Percentiles rank a stretch among this genome's conserved stretches.
Evolutionary conservation across 1,140 invertebrate genomes (phyloP).

Genomic region (Venustaconcha ellipsiformis): DNA sequence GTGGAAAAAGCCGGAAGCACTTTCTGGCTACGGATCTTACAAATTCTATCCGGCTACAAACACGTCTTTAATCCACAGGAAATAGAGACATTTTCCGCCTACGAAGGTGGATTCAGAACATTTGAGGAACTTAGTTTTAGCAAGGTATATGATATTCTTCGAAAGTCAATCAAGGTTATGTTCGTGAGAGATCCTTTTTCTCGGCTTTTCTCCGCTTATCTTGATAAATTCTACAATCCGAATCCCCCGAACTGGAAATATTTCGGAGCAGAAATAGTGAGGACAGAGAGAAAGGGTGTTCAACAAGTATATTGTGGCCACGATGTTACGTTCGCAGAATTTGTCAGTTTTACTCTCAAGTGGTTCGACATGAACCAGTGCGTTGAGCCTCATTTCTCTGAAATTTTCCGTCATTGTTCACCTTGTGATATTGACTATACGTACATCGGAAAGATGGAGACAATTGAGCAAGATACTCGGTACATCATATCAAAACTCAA

Average conservation of each 20-base stretch:
- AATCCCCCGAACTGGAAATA: slow-evolving; percentile 15
- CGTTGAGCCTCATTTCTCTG: slow-evolving; percentile 14
- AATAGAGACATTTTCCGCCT: slow-evolving; percentile 1
- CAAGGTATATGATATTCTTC: not conserved
- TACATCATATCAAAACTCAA: not conserved
- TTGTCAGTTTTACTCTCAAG: slow-evolving; percentile 5
- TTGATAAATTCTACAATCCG: slow-evolving; percentile 20
- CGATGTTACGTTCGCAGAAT: slow-evolving; percentile 18
- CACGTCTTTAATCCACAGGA: slow-evolving; percentile 3
- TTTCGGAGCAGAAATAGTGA: not conserved
- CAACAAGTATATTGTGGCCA: not conserved
- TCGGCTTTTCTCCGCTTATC: slow-evolving; percentile 19
- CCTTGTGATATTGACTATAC: not conserved
- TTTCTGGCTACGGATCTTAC: slow-evolving; percentile 19
- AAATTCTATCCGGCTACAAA: slow-evolving; percentile 13
- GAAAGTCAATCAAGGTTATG: slow-evolving; percentile 6
- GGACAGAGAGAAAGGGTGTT: not conserved
- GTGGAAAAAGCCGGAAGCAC: slow-evolving; percentile 29
- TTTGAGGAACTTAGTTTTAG: not conserved
- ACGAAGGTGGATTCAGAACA: slow-evolving; percentile 14
- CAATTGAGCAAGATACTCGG: slow-evolving; percentile 14
- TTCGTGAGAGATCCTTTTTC: slow-evolving; percentile 18
- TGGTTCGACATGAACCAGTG: not conserved
- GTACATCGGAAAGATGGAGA: slow-evolving; percentile 24
- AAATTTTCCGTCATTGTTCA: slow-evolving; percentile 13